phyloP scores from a whole-genome alignment of 2,113 vertebrate species.

The Glaucidium brasilianum region DNA sequence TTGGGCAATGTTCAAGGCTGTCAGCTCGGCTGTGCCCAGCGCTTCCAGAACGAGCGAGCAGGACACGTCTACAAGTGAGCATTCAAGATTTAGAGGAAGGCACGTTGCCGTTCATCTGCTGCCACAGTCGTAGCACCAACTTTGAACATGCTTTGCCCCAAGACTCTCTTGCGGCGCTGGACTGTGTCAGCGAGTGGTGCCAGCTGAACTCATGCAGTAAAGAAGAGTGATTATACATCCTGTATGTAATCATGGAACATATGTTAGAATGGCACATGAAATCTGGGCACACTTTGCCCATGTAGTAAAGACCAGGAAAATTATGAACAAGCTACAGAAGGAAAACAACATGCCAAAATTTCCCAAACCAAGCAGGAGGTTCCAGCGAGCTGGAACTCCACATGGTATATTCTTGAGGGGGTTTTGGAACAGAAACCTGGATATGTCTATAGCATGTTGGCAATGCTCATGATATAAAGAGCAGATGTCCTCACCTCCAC shows the following conservation, averaged over 20 bases:
- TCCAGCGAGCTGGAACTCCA: constrained; percentile 56
- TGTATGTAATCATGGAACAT: constrained; percentile 59
- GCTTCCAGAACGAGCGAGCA: neutral
- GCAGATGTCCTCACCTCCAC: constrained; percentile 70
- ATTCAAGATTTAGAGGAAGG: constrained; percentile 23
- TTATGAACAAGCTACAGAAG: constrained; percentile 50
- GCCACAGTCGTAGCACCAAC: neutral
- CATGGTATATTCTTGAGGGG: constrained; percentile 50
- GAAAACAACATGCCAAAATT: constrained; percentile 44
- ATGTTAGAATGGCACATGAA: constrained; percentile 54
- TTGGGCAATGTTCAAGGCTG: constrained; percentile 23
- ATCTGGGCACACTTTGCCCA: constrained; percentile 61
- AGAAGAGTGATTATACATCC: constrained; percentile 62
- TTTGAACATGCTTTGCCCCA: neutral
- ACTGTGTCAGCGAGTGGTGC: neutral
- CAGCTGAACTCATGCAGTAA: constrained; percentile 53
- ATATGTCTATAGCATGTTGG: constrained; percentile 57
- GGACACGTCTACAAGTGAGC: fast-evolving
- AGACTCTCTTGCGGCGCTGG: neutral
- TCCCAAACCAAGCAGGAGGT: constrained; percentile 62
- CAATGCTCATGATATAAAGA: constrained; percentile 54
- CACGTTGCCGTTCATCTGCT: neutral
- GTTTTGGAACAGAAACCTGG: constrained; percentile 66
- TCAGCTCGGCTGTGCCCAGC: neutral
- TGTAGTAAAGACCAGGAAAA: constrained; percentile 55